phyloP scores from a whole-genome alignment of 2,113 vertebrate genomes.

The Ellobius talpinus region DNA sequence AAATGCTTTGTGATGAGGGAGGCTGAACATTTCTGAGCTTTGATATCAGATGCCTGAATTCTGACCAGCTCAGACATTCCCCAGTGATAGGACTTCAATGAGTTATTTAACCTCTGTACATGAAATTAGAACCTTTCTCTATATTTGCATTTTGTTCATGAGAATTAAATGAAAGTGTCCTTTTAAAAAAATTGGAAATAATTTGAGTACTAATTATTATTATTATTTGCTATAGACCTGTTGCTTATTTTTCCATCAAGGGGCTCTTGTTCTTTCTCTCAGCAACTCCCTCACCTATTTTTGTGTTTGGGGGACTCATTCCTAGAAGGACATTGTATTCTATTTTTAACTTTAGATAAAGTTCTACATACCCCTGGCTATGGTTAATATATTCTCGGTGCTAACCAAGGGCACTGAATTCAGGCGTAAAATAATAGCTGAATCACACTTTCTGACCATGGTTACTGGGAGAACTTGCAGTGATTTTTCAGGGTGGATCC shows the following conservation, averaged over 20 bases:
- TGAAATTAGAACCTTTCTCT: constrained; percentile 28
- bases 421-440: not conserved
- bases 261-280: not conserved
- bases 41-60: not conserved
- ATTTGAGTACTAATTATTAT: not conserved
- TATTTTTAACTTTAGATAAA: not conserved
- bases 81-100: not conserved
- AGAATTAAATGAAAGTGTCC: not conserved
- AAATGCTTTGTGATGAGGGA: not conserved
- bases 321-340: not conserved
- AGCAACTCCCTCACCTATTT: not conserved
- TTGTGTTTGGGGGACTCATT: not conserved
- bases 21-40: not conserved
- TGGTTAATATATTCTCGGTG: not conserved
- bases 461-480: not conserved
- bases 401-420: not conserved
- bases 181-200: not conserved
- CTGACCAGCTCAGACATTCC: not conserved
- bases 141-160: not conserved
- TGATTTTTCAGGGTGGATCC: not conserved
- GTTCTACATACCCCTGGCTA: not conserved
- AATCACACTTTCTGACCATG: not conserved
- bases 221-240: not conserved
- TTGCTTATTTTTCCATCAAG: not conserved
- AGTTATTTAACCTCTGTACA: not conserved